Conservation (phyloP, 2,888 invertebrate species). For the Andrena minutula region DNA sequence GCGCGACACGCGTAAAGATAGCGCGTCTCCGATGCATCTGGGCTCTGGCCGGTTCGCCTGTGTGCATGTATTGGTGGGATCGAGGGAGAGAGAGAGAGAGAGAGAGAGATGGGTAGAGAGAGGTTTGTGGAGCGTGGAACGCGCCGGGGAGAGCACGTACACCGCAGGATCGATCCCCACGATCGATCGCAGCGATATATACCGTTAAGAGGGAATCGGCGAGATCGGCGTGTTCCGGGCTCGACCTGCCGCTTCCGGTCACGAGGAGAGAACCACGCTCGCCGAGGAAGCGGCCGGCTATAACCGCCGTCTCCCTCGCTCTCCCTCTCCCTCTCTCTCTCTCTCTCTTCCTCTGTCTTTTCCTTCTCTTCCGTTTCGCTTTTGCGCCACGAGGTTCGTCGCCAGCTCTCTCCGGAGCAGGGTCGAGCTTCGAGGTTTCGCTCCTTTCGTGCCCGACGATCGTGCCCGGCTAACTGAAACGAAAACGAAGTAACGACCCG, state of each 20-base stretch:
- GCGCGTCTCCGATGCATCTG: constrained; percentile 35
- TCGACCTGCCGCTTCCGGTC: constrained; percentile 82
- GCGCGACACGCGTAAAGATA: constrained; percentile 39
- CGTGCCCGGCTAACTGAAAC: constrained; percentile 53
- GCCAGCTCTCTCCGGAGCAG: constrained; percentile 26
- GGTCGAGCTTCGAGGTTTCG: constrained; percentile 43
- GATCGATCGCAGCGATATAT: constrained; percentile 75
- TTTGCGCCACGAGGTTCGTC: constrained; percentile 3
- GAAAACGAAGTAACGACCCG: constrained; percentile 55
- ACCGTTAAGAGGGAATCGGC: constrained; percentile 77
- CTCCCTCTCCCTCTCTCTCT: neutral
- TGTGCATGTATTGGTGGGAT: neutral
- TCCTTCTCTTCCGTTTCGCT: constrained; percentile 32
- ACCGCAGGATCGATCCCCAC: constrained; percentile 68
- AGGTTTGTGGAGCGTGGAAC: constrained; percentile 50
- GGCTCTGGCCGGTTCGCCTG: constrained; percentile 4
- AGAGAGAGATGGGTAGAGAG: constrained; percentile 1
- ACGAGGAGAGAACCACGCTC: constrained; percentile 76
- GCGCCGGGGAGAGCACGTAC: constrained; percentile 43
- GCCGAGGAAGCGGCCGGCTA: constrained; percentile 61
- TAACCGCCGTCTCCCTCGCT: constrained; percentile 16
- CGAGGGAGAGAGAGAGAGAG: neutral
- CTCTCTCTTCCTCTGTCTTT: constrained; percentile 3
- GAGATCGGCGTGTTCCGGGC: constrained; percentile 80
- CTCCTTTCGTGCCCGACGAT: constrained; percentile 55